Base-by-base conservation (phyloP, 2,113 vertebrate genomes). In the Cairina moschata region DNA sequence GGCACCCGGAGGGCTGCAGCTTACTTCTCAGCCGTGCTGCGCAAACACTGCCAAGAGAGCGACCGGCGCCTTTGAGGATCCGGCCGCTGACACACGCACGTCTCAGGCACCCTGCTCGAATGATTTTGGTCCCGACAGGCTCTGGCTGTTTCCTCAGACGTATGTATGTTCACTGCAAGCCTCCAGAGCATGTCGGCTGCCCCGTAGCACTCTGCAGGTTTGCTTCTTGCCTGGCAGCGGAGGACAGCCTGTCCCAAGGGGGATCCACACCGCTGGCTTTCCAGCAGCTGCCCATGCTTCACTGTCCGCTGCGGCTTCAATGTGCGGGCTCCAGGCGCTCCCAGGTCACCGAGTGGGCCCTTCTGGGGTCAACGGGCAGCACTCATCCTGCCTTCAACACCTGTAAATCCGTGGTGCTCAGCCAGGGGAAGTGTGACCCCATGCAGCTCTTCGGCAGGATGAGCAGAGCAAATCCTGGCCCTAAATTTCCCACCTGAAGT, bases 191-290 rank as follows among this genome's bases (percentile, higher is more conserved):
- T 80, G 91, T 93, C 77, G 87, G 91, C 93, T 91, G 95, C 92
- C 90, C 92, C 42, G 21, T 76, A 95, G 73, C 28, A 68, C 89
- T 96, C 88, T 60, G 73, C 80, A 68, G 86, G 84, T 55, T 88
- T 93, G 83, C 82, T 66, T 20, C 92, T 96, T 86, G 79, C 73
- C 36, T 2, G 40, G 36, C 62, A 17, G 5, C 4, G 15, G 68
- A 95, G 96, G 96, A 97, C 95, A 94, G 77, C 62, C 71, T 96
- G 97, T 97, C 94, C 96, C 56, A 73, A 92, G 92, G 17, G 5
- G 73, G 92, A 91, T 86, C 83, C 85, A 32, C 1, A 14, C 38
- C 17, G 84, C 72, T 76, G 69, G 71, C 90, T 94, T 8, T 26
- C 96, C 95, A 94, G 86, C 91, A 94, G 87, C 84, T 90, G 88